Conservation (phyloP, 2,888 invertebrate genomes). For the Mallateleia sp. region DNA sequence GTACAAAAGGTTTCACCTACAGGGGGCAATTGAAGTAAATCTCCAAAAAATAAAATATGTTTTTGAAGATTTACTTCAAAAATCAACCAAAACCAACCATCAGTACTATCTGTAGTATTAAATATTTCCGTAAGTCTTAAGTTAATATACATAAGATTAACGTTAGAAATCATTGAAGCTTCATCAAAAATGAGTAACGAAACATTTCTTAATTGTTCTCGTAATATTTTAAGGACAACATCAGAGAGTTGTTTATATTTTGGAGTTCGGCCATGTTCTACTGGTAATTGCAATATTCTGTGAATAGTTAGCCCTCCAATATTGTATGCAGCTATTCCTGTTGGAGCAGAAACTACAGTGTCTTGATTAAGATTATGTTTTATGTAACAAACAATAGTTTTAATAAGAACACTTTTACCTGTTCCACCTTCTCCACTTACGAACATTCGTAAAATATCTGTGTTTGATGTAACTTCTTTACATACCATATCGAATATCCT, state of each 20-base stretch:
- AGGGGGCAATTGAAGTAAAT: too few species aligned
- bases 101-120: too few species aligned
- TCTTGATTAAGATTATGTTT: too few species aligned
- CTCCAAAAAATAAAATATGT: too few species aligned
- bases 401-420: conserved; percentile 83
- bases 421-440: conserved; percentile 84
- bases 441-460: conserved; percentile 58
- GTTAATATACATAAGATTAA: conserved; percentile 81
- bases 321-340: conserved; percentile 86
- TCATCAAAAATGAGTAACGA: conserved; percentile 82
- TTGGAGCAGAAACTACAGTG: conserved; percentile 81
- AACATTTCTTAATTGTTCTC: conserved; percentile 80
- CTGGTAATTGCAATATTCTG: background rate
- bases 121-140: conserved; percentile 81
- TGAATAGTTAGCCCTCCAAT: conserved; percentile 85
- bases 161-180: conserved; percentile 45
- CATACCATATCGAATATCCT: conserved; percentile 80
- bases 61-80: too few species aligned
- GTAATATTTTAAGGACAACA: conserved; percentile 77
- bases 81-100: too few species aligned
- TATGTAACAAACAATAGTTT: conserved; percentile 81
- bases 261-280: conserved; percentile 45
- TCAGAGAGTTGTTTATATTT: conserved; percentile 83
- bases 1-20: too few species aligned
- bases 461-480: conserved; percentile 32